phyloP scores from a whole-genome alignment of 1,140 invertebrate species.

The Microplitis demolitor region DNA sequence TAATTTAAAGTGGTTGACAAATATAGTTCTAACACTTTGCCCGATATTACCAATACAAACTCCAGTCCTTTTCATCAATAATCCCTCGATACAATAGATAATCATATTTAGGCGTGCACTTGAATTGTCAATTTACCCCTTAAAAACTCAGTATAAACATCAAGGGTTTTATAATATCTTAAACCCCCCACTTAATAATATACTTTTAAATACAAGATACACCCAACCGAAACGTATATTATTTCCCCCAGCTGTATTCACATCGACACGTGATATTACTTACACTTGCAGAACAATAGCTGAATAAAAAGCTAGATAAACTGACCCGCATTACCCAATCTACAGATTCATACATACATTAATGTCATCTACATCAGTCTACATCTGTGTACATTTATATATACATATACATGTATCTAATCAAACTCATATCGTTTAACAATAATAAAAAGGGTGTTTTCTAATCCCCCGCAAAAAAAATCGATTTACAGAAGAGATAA shows the following conservation, averaged over 20 bases:
- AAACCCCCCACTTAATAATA: background rate
- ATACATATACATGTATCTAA: no score
- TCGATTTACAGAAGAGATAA: no score
- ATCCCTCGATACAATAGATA: background rate
- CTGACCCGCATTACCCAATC: no score
- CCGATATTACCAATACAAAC: background rate
- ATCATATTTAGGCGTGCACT: slow-evolving; percentile 4
- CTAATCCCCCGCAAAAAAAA: no score
- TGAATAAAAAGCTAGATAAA: no score
- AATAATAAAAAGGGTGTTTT: no score
- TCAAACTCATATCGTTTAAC: no score
- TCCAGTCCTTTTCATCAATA: background rate
- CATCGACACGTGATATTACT: no score
- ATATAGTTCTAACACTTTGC: background rate
- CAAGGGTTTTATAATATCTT: background rate
- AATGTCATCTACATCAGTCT: background rate
- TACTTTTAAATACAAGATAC: background rate
- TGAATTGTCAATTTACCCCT: background rate
- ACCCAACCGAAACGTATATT: background rate
- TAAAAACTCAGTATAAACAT: background rate
- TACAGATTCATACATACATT: background rate
- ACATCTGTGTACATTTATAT: no score
- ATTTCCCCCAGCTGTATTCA: no score
- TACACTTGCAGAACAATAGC: no score
- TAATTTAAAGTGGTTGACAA: background rate